phyloP scores from a whole-genome alignment of 2,888 invertebrate species.

The Hyposoter dolosus region DNA sequence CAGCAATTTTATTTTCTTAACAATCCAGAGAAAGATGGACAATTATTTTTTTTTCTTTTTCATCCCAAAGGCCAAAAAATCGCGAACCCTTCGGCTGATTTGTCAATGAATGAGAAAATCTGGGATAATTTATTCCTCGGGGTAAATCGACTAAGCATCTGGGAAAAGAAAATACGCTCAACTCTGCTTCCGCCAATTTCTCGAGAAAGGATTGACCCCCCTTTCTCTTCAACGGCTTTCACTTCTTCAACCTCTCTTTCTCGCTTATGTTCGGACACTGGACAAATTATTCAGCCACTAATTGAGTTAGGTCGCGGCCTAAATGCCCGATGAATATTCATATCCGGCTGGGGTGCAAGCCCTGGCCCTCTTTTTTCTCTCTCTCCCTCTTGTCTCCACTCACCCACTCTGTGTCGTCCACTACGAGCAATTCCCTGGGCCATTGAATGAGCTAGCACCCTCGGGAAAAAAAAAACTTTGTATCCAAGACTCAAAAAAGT shows the following conservation, averaged over 20 bases:
- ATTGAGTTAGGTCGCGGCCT: slow-evolving; percentile 80
- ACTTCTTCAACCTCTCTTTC: slow-evolving; percentile 67
- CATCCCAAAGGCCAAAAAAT: neutral
- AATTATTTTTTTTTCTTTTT: neutral
- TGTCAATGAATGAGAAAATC: slow-evolving; percentile 24
- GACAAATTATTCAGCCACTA: slow-evolving; percentile 79
- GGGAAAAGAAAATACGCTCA: slow-evolving; percentile 29
- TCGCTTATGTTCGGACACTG: slow-evolving; percentile 74
- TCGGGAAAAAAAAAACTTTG: slow-evolving; percentile 53
- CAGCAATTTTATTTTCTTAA: neutral
- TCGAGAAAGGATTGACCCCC: slow-evolving; percentile 62
- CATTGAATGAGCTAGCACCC: slow-evolving; percentile 26
- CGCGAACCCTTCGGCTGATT: neutral
- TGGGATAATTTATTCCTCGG: slow-evolving; percentile 49
- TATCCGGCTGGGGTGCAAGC: slow-evolving; percentile 65
- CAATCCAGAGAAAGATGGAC: neutral
- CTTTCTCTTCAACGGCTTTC: neutral
- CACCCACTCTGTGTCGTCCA: slow-evolving; percentile 67
- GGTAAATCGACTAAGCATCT: slow-evolving; percentile 24
- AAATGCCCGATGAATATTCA: slow-evolving; percentile 82
- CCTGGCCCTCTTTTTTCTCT: slow-evolving; percentile 3
- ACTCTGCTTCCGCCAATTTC: slow-evolving; percentile 72
- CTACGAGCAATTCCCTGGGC: slow-evolving; percentile 60
- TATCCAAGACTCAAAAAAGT: slow-evolving; percentile 61
- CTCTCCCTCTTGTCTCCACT: neutral